phyloP scores from a whole-genome alignment of 2,888 invertebrate species.

The Philereme transversata region DNA sequence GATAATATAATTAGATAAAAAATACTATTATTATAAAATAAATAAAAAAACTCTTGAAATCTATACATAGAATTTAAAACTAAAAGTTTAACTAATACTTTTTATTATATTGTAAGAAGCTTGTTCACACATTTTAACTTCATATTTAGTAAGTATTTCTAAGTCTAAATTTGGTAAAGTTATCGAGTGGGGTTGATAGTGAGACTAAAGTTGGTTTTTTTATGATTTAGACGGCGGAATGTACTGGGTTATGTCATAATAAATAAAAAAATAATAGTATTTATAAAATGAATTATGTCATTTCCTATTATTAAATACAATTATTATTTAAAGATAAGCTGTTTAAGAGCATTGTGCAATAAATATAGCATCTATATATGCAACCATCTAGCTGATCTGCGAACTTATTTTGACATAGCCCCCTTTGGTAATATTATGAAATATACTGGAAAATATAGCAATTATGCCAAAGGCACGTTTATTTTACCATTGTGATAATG shows the following conservation, averaged over 20 bases:
- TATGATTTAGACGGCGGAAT: slow-evolving; percentile 54
- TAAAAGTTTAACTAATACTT: slow-evolving; percentile 82
- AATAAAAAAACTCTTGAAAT: slow-evolving; percentile 76
- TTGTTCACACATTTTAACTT: slow-evolving; percentile 84
- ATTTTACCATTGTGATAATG: slow-evolving; percentile 69
- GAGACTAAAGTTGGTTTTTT: slow-evolving; percentile 58
- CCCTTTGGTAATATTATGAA: slow-evolving; percentile 37
- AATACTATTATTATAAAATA: slow-evolving; percentile 76
- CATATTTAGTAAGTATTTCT: slow-evolving; percentile 77
- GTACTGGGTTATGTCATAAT: slow-evolving; percentile 22
- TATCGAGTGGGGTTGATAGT: slow-evolving; percentile 66
- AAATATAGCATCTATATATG: too few species aligned
- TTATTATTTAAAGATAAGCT: too few species aligned
- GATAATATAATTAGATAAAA: slow-evolving; percentile 75
- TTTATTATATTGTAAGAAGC: slow-evolving; percentile 81
- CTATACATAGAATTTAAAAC: slow-evolving; percentile 82
- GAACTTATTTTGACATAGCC: slow-evolving; percentile 17
- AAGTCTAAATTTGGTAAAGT: slow-evolving; percentile 62
- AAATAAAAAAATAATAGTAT: background rate
- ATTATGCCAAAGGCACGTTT: slow-evolving; percentile 73
- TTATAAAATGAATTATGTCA: too few species aligned
- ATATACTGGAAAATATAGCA: slow-evolving; percentile 32
- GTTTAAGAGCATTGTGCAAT: too few species aligned
- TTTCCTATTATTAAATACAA: too few species aligned
- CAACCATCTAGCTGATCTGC: background rate